Conservation (phyloP, 2,888 invertebrate genomes). For the Nesidiocoris tenuis region DNA sequence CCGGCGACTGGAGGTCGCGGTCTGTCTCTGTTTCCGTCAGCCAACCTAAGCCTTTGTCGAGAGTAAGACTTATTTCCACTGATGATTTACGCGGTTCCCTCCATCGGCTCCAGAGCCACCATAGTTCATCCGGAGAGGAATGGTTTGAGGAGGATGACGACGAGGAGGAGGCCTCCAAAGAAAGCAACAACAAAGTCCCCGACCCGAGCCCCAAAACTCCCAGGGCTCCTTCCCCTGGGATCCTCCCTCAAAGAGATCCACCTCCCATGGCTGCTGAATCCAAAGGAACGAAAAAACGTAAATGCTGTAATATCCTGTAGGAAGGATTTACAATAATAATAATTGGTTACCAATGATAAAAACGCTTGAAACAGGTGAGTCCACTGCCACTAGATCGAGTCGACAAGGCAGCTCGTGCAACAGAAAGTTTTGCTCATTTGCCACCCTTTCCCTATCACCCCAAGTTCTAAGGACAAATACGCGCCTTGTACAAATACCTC, state of each 20-base stretch:
- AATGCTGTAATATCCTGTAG: constrained; percentile 10
- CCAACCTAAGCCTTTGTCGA: constrained; percentile 47
- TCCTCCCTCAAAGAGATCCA: neutral
- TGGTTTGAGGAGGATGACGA: constrained; percentile 56
- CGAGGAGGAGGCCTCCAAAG: neutral
- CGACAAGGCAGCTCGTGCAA: no score
- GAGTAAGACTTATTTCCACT: constrained; percentile 53
- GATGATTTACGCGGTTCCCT: constrained; percentile 53
- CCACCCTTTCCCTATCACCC: no score
- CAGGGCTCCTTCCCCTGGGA: neutral
- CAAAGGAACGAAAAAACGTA: neutral
- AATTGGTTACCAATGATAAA: neutral
- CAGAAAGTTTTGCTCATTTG: no score
- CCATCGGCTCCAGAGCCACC: constrained; percentile 55
- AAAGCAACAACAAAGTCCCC: neutral
- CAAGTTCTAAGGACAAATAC: no score
- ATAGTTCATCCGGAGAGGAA: constrained; percentile 57
- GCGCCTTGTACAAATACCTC: no score
- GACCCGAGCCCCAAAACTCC: neutral
- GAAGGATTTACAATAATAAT: neutral
- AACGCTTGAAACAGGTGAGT: no score
- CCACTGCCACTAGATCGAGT: no score
- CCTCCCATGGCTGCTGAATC: neutral
- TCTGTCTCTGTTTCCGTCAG: constrained; percentile 48
- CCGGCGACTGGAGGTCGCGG: constrained; percentile 48